Evolutionary conservation across 2,113 vertebrate species (phyloP), one percentile per base, ranked within the genome.

Genomic region (Bothrops jararaca): DNA sequence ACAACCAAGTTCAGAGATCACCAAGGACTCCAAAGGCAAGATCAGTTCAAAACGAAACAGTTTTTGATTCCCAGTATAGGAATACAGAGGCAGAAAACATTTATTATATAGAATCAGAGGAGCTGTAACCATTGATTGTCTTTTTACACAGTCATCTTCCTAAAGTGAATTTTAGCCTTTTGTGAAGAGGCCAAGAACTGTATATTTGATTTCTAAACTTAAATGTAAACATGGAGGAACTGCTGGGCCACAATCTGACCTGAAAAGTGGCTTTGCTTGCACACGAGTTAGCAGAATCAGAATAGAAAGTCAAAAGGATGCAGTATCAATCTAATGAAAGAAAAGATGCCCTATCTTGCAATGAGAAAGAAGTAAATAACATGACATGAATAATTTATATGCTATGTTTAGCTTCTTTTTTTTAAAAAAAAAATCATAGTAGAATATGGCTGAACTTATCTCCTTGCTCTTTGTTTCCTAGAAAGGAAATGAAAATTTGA

Each of bases 381-480:
- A 91, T 89, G 80, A 58, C 48, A 89, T 94, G 53, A 96, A 95
- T 95, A 89, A 92, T 94, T 93, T 91, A 95, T 92, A 64, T 90
- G 86, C 90, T 87, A 93, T 74, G 91, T 94, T 91, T 94, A 92
- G 92, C 58, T 39, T 74, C 23, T 92, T 26, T 56, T 45, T 90
- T 56, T 13, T 15, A 8, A 24, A 57, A 57, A 57, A 23, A 10
- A 39, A 29, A 1, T 26, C 85, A 42, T 57, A 90, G 89, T 52
- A 54, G 13, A 95, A 60, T 86, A 48, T 53, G 85, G 88, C 88
- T 90, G n/a, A 88, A 93, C 89, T 20, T 69, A 91, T 24, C 89
- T 4, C 5, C 50, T 2, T 89, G 64, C 88, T 92, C 29, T 93
- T 91, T 86, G 42, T 58, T 86, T 90, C 48, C 94, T 50, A 93